Evolutionary conservation across 1,140 invertebrate genomes (phyloP).

Genomic region (Drosophila melanica): DNA sequence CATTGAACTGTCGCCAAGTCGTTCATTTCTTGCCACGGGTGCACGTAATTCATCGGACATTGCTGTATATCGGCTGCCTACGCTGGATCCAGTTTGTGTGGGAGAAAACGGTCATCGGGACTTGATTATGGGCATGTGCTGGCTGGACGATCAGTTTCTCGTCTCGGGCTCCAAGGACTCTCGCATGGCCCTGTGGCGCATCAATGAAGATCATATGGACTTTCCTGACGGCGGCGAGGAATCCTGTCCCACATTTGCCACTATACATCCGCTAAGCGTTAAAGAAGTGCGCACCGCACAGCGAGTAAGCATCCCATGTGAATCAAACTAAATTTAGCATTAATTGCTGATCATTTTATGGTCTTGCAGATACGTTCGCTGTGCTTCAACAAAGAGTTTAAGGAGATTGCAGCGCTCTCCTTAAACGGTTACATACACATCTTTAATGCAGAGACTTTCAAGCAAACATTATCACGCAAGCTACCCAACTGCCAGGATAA

Average conservation of each 20-base stretch:
- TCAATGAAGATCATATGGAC: constrained; percentile 86
- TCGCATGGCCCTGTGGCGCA: constrained; percentile 91
- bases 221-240: constrained; percentile 85
- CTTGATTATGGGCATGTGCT: constrained; percentile 98
- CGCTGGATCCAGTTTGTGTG: constrained; percentile 96
- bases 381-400: constrained; percentile 93
- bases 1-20: constrained; percentile 96
- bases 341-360: background rate
- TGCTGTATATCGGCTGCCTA: constrained; percentile 96
- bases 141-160: constrained; percentile 97
- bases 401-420: constrained; percentile 96
- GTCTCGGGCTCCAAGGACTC: constrained; percentile 97
- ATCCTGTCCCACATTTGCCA: constrained; percentile 85
- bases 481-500: constrained; percentile 95
- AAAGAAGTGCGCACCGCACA: constrained; percentile 89
- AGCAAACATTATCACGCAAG: constrained; percentile 93
- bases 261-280: constrained; percentile 88
- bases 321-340: background rate
- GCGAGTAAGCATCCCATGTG: constrained; percentile 78
- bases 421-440: constrained; percentile 97
- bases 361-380: constrained; percentile 90
- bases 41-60: constrained; percentile 96
- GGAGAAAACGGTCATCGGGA: constrained; percentile 96
- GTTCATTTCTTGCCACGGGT: constrained; percentile 95
- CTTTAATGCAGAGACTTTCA: constrained; percentile 94